phyloP scores from a whole-genome alignment of 1,140 invertebrate genomes.

The Anthonomus grandis region DNA sequence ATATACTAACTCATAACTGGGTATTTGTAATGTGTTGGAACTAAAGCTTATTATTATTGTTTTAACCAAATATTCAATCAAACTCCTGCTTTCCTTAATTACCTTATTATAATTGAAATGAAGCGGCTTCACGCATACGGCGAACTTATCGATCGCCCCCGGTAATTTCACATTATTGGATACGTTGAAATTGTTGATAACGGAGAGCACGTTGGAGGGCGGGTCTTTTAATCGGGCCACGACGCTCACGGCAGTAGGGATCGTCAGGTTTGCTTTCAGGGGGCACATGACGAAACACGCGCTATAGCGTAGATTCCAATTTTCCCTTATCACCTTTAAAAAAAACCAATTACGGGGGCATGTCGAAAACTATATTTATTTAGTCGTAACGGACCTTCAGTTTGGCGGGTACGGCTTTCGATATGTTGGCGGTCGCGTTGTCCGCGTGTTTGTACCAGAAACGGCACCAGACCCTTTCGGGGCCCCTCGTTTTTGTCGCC shows the following conservation, averaged over 20 bases:
- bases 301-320: conserved; percentile 92
- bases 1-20: too few relatives aligned
- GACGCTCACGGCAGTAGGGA: conserved; percentile 65
- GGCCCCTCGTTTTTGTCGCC: conserved; percentile 78
- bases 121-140: conserved; percentile 91
- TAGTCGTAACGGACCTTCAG: conserved; percentile 57
- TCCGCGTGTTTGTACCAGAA: conserved; percentile 63
- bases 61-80: too few relatives aligned
- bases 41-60: too few relatives aligned
- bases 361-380: conserved; percentile 8
- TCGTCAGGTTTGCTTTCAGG: conserved; percentile 57
- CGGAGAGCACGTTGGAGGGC: conserved; percentile 61
- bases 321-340: conserved; percentile 76
- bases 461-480: conserved; percentile 82
- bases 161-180: conserved; percentile 23
- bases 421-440: conserved; percentile 52
- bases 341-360: too few relatives aligned
- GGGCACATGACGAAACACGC: conserved; percentile 86
- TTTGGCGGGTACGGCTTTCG: conserved; percentile 69
- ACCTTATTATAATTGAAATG: conserved; percentile 85
- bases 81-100: conserved; percentile 25
- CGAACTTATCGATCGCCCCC: conserved; percentile 58
- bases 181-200: conserved; percentile 55
- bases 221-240: conserved; percentile 56
- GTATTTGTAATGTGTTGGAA: too few relatives aligned